Percentiles rank a stretch among this genome's conserved stretches.
These are phyloP conservation scores for Bagarius yarrelli DNA, from an alignment of 2,113 vertebrate species.

Conservation along the genomic window DNA sequence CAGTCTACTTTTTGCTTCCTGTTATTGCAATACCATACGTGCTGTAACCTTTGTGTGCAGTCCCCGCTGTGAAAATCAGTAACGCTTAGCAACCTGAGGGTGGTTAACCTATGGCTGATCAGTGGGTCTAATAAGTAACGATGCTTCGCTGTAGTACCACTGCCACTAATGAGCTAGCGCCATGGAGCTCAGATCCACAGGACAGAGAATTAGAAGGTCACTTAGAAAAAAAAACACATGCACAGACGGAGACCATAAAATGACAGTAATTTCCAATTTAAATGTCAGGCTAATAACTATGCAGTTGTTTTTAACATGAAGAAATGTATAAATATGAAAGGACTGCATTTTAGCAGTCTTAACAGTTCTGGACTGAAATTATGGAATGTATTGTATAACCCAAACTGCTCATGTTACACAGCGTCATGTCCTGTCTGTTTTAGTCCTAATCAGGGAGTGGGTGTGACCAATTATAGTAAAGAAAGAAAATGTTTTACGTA, in stretches of 20 bases:
- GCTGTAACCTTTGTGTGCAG: slow-evolving; percentile 45
- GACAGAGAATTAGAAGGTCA: slow-evolving; percentile 52
- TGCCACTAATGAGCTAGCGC: slow-evolving; percentile 54
- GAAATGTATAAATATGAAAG: not conserved
- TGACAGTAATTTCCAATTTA: not conserved
- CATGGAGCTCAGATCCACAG: slow-evolving; percentile 45
- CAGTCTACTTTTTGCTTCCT: slow-evolving; percentile 16
- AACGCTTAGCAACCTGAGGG: slow-evolving; percentile 50
- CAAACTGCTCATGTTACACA: not conserved
- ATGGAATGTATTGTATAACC: not conserved
- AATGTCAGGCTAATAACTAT: slow-evolving; percentile 10
- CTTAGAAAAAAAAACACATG: not conserved
- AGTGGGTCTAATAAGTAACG: slow-evolving; percentile 39
- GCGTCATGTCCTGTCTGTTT: not conserved
- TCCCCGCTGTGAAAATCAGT: slow-evolving; percentile 42
- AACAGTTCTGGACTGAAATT: not conserved
- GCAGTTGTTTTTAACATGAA: not conserved
- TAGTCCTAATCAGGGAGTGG: not conserved
- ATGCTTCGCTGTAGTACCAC: slow-evolving; percentile 26
- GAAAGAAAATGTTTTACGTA: slow-evolving; percentile 70
- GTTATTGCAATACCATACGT: slow-evolving; percentile 34
- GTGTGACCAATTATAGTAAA: not conserved
- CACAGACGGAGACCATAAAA: not conserved
- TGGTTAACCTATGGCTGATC: slow-evolving; percentile 45
- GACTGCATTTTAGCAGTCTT: not conserved